These are phyloP conservation scores for Tribolium madens DNA, from an alignment of 1,140 invertebrate genomes.

Conservation along the genomic window DNA sequence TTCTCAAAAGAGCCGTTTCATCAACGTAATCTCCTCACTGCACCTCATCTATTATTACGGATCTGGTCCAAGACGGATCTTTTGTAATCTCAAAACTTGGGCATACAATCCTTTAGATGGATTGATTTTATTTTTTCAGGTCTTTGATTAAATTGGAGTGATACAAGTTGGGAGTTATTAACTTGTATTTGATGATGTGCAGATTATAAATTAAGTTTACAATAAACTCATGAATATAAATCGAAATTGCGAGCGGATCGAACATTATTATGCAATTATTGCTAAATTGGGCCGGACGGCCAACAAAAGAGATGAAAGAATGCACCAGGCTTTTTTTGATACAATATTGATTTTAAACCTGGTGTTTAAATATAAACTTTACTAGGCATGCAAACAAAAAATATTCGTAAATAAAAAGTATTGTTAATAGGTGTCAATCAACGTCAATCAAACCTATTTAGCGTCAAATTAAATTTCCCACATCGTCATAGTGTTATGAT, in stretches of 20 bases:
- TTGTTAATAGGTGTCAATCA: too few species aligned
- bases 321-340: neutral
- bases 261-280: conserved; percentile 23
- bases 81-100: conserved; percentile 29
- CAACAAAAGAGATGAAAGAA: neutral
- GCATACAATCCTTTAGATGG: conserved; percentile 18
- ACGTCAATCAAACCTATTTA: too few species aligned
- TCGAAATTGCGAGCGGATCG: conserved; percentile 25
- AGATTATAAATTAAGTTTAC: conserved; percentile 25
- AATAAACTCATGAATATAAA: conserved; percentile 39
- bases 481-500: too few species aligned
- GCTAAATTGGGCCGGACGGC: neutral
- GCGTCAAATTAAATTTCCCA: too few species aligned
- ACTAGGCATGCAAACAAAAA: too few species aligned
- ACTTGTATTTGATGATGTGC: neutral
- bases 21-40: conserved; percentile 55
- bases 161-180: neutral
- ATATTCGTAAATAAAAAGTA: too few species aligned
- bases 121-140: neutral
- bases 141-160: too few species aligned
- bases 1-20: conserved; percentile 55
- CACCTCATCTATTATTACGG: conserved; percentile 57
- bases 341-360: too few species aligned
- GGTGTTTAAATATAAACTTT: too few species aligned
- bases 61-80: conserved; percentile 13